These are phyloP conservation scores for Urocynchramus pylzowi DNA, from an alignment of 2,113 vertebrate species.

Conservation along the genomic window DNA sequence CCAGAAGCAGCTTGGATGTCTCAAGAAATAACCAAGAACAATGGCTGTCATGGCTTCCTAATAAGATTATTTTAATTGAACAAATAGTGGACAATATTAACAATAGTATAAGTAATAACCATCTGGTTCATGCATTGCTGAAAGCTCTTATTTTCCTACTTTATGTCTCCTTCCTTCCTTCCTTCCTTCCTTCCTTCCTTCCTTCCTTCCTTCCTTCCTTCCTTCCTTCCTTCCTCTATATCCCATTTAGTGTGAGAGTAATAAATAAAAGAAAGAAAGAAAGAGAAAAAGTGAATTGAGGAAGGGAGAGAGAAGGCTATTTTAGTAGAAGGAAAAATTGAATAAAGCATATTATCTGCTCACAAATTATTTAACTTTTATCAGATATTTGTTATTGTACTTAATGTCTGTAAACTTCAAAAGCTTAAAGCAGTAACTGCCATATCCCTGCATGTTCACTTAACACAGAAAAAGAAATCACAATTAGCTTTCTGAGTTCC, in stretches of 20 bases:
- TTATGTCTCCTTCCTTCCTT: background rate
- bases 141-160: background rate
- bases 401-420: background rate
- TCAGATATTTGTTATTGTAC: background rate
- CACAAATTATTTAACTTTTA: background rate
- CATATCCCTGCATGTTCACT: background rate
- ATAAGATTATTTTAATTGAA: background rate
- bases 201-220: background rate
- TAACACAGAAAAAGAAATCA: background rate
- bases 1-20: background rate
- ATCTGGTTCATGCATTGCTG: background rate
- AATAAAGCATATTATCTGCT: background rate
- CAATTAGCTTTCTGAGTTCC: background rate
- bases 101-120: background rate
- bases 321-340: background rate
- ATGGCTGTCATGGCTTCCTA: background rate
- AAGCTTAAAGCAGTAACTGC: background rate
- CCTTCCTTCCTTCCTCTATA: background rate
- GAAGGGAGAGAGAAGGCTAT: background rate
- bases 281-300: background rate
- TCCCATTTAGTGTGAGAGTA: background rate
- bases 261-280: background rate
- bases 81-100: background rate
- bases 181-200: no score
- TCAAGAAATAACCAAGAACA: background rate